Conservation (phyloP, 2,797 vertebrate species). For the Lateolabrax maculatus region DNA sequence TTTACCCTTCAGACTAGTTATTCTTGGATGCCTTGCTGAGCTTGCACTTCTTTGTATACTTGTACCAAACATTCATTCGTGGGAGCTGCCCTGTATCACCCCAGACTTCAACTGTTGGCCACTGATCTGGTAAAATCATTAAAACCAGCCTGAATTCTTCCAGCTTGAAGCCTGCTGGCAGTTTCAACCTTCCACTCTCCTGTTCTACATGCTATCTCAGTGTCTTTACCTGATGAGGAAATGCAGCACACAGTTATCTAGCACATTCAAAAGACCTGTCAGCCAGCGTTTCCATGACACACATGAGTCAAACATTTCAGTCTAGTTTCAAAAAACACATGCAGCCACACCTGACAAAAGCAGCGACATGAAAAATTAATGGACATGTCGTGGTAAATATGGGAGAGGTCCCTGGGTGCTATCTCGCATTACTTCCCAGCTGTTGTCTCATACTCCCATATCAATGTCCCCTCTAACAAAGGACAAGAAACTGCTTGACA, state of each 20-base stretch:
- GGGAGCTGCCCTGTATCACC: constrained; percentile 1
- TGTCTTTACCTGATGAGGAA: neutral
- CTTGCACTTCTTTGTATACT: neutral
- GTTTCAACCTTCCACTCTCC: neutral
- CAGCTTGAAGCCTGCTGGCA: neutral
- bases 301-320: neutral
- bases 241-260: neutral
- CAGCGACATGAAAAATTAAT: constrained; percentile 62
- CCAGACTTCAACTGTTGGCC: neutral
- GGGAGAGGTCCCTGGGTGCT: constrained; percentile 7
- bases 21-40: neutral
- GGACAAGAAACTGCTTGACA: constrained; percentile 40
- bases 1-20: neutral
- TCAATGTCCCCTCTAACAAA: constrained; percentile 52
- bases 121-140: neutral
- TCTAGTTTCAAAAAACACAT: constrained; percentile 8
- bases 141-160: neutral
- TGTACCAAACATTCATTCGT: neutral
- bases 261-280: neutral
- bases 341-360: constrained; percentile 38
- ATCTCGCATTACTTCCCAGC: constrained; percentile 53
- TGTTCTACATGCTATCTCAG: neutral
- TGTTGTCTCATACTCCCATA: constrained; percentile 31
- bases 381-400: constrained; percentile 72
- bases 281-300: neutral